Evolutionary conservation across 2,113 vertebrate genomes (phyloP), one percentile per base, ranked within the genome.

Genomic region (Anser cygnoides): DNA sequence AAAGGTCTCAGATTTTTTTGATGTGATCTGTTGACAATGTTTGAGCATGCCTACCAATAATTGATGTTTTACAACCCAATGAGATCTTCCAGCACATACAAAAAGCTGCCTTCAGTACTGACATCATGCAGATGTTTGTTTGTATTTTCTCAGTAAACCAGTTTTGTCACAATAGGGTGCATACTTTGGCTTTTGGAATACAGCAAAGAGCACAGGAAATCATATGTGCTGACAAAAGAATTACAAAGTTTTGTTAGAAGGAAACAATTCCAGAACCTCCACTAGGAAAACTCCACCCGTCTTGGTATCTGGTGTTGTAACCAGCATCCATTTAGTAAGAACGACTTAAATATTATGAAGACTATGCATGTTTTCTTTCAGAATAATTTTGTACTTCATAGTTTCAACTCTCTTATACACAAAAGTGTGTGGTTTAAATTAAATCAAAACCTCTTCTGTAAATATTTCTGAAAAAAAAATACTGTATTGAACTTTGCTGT

Each of bases 151-250:
- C 76, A 59, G 71, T 92, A 89, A 92, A 89, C 37, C 13, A 31
- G 21, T 74, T 84, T 95, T 89, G 23, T 89, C 90, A 84, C 49
- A 89, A 79, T 50, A 73, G 62, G 66, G 87, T 62, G 37, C 6
- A 0, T 76, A 85, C 84, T 90, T 91, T 95, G 67, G 59, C 66
- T 90, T 94, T 92, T 87, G 66, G 83, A 95, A 84, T 87, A 66
- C 43, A 93, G 55, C 26, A 87, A 84, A 44, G 43, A 84, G 76
- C 49, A 92, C 77, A 73, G 91, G 89, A 97, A 96, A 93, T 93
- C 46, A 54, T 83, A 91, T 70, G 58, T 89, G 84, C 77, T 93
- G 90, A 92, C 89, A 93, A 96, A 89, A 79, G 73, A 26, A 70
- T 92, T 89, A 61, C 81, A 67, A 92, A 78, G 37, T 92, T 87